Evolutionary conservation across 2,113 vertebrate species (phyloP), one percentile per base, ranked within the genome.

Genomic region (Callocephalon fimbriatum): DNA sequence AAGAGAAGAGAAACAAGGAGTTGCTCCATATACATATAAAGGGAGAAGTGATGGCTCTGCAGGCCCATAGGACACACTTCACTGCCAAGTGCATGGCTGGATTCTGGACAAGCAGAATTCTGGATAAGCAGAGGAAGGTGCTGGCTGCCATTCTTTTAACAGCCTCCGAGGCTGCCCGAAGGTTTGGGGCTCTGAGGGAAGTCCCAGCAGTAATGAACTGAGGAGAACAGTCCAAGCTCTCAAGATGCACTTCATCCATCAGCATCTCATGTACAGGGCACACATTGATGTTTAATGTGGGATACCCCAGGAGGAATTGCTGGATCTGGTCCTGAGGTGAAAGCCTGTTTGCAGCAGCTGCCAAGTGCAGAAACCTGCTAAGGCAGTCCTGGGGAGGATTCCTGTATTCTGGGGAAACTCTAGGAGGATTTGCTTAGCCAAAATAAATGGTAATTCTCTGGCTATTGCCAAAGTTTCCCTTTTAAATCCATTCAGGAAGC

Each of bases 221-320:
- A 2, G 22, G 40, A 50, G 61, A 65, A 11, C 3, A 29, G 37
- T 2, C 26, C 56, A 27, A 21, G 32, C 22, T 1, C n/a, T 71
- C 1, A 1, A 44, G 19, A 6, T 2, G 11, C 10, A 0, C 67
- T 32, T 62, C 12, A 45, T 53, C 26, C 5, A 0, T 2, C 20
- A 27, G 4, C 40, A 1, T 1, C 38, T 47, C 2, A 0, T 3
- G 32, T 27, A 7, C 27, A 5, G 59, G 32, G 15, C 4, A 10
- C 4, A 1, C 4, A 0, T 23, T 42, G n/a, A 1, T 2, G 3
- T 0, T 32, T 42, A 35, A 2, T 3, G 3, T 0, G 2, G 58
- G 68, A 7, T 3, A 2, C 15, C 10, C 18, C 3, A 2, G n/a
- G 31, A 59, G 65, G 38, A 44, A 45, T 51, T 2, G 2, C 56